These are phyloP conservation scores for Sipha maydis DNA, from an alignment of 2,888 invertebrate genomes.

Conservation along the genomic window DNA sequence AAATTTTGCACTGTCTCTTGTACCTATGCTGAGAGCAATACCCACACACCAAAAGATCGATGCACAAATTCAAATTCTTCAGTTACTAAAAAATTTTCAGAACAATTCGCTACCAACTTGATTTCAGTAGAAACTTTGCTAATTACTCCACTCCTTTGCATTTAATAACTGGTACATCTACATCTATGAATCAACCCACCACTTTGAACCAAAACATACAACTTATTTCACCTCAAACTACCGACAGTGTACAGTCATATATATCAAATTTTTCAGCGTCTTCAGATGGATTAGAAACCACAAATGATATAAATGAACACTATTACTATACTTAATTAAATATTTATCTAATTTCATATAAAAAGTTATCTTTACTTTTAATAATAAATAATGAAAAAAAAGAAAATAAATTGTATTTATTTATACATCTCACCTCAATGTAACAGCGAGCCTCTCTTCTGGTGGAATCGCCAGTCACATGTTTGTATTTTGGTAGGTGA, in stretches of 20 bases:
- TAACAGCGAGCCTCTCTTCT: conserved; percentile 22
- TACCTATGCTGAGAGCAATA: conserved; percentile 25
- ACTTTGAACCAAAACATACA: conserved; percentile 17
- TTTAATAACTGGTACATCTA: too few relatives aligned
- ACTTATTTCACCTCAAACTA: conserved; percentile 32
- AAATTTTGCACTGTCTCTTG: conserved; percentile 18
- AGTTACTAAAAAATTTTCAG: conserved; percentile 22
- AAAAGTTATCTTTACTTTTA: conserved; percentile 6
- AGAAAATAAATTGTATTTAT: conserved; percentile 2
- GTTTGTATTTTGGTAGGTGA: conserved; percentile 14
- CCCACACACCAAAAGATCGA: not conserved
- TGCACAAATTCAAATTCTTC: conserved; percentile 36
- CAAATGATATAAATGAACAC: conserved; percentile 5
- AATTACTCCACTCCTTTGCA: conserved; percentile 21
- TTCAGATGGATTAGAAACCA: conserved; percentile 20
- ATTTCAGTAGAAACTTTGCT: conserved; percentile 9
- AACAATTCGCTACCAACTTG: conserved; percentile 19
- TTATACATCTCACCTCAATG: conserved; percentile 23
- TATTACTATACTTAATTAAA: conserved; percentile 7
- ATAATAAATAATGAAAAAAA: conserved; percentile 11
- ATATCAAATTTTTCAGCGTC: conserved; percentile 16
- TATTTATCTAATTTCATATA: conserved; percentile 21
- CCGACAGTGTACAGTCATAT: conserved; percentile 10
- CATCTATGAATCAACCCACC: conserved; percentile 17
- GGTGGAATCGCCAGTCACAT: conserved; percentile 13